Evolutionary conservation across 2,113 vertebrate genomes (phyloP), one percentile per base, ranked within the genome.

Genomic region (Electrona antarctica): DNA sequence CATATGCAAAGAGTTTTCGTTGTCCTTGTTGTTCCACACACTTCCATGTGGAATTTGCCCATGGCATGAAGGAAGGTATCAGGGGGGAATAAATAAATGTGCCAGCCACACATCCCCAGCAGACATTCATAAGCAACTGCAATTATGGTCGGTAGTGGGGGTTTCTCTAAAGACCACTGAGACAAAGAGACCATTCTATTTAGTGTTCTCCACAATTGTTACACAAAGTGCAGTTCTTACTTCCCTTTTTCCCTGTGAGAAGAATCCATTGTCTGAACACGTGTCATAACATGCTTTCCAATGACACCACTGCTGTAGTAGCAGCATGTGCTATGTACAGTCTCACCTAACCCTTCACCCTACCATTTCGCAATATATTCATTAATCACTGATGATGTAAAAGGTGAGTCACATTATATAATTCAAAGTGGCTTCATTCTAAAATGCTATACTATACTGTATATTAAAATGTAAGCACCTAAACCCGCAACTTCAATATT

Each of bases 61-160:
- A 74, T 74, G 79, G 91, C 80, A 45, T 60, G 50, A 77, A 72
- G 56, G 64, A 72, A 41, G 64, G 76, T 69, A 77, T 83, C 78
- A 74, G 75, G 82, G 75, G 70, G 66, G 81, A 91, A 85, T 88
- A 87, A 90, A 90, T 89, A 86, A 90, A 74, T 57, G 54, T 41
- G 47, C 56, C 69, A 67, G 52, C 58, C 78, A 48, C 11, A 68
- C 10, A 72, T 71, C 64, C 46, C 79, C 67, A 50, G 45, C 70
- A 76, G 73, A 77, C 69, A 7, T 69, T 54, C 67, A 59, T 73
- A 60, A 71, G 83, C 71, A 69, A 71, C 64, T 87, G 73, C 79
- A 83, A 83, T 80, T 77, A 82, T 56, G 69, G 33, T 60, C 8
- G 21, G 0, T 48, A 0, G n/a, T 45, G 67, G 71, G 71, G 48